Evolutionary conservation across 1,140 invertebrate genomes (phyloP).

Genomic region (Hetaerina americana): DNA sequence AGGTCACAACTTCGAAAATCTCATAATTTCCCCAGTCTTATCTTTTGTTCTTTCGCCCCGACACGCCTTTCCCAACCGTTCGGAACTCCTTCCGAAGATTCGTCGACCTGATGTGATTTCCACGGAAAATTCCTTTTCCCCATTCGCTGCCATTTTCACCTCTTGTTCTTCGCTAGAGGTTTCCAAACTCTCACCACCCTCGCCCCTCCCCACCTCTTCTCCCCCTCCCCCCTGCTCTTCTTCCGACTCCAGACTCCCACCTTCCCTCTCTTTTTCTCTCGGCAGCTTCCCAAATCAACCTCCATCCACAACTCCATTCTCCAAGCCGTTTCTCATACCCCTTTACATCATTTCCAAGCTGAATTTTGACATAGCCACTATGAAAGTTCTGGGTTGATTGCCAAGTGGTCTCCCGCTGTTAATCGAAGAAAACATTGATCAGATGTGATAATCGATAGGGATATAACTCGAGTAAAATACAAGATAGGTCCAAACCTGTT

Average conservation of each 20-base stretch:
- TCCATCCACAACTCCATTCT: too few species aligned
- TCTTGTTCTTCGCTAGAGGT: too few species aligned
- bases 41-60: neutral
- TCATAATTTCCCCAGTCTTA: neutral
- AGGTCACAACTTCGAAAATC: neutral
- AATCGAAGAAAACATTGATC: conserved; percentile 5
- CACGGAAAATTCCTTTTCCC: neutral
- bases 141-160: too few species aligned
- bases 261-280: conserved; percentile 3
- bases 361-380: neutral
- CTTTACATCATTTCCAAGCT: conserved; percentile 19
- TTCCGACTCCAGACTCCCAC: neutral
- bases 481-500: too few species aligned
- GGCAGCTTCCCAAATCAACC: too few species aligned
- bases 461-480: too few species aligned
- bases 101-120: neutral
- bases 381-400: conserved; percentile 9
- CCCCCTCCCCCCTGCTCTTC: neutral
- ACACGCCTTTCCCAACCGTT: neutral
- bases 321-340: conserved; percentile 5
- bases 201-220: neutral
- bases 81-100: neutral
- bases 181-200: neutral
- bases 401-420: conserved; percentile 15
- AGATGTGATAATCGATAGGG: conserved; percentile 2